Evolutionary conservation across 2,888 invertebrate species (phyloP), one percentile per base, ranked within the genome.

Genomic region (Celastrina argiolus): DNA sequence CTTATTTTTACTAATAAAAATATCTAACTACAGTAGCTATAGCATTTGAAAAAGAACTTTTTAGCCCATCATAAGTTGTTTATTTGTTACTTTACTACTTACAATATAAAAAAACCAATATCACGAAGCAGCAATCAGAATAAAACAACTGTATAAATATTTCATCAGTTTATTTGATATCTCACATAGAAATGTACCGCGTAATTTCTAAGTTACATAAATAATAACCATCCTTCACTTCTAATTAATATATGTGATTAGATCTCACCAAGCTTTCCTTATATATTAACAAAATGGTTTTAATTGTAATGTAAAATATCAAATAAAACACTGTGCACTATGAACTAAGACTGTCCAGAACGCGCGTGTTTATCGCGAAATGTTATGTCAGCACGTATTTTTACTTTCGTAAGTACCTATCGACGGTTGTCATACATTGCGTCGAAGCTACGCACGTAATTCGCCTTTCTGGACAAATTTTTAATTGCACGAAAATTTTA

Each of bases 111-210:
- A 12, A 22, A 3, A 22, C 22, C 51, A 12, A 2, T 45, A 18
- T 8, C 45, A 10, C 45, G 18, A 45, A 18, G 45, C 18, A 8
- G 8, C 4, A 45, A 45, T 7, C 3, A 45, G 2, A 51, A 51
- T 22, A 22, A 51, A 51, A 51, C 22, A 51, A 51, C 22, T 51
- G 36, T 36, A 26, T 51, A 51, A 26, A 51, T 12, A 22, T 51
- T 22, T 51, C 12, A 51, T 22, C 51, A 51, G 51, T 51, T 51
- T 51, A 51, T 51, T 51, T 51, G 51, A 51, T 51, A 51, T 51
- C 14, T 51, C 22, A 51, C 51, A 26, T 36, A 36, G 1, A 36
- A 51, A 51, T 22, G 12, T 12, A 45, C 45, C 22, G 12, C 12
- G 4, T 1, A 51, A 22, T 22, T 22, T 12, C 10, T 22, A 22